Evolutionary conservation across 2,113 vertebrate species (phyloP).

Genomic region (Hippocampus abdominalis): DNA sequence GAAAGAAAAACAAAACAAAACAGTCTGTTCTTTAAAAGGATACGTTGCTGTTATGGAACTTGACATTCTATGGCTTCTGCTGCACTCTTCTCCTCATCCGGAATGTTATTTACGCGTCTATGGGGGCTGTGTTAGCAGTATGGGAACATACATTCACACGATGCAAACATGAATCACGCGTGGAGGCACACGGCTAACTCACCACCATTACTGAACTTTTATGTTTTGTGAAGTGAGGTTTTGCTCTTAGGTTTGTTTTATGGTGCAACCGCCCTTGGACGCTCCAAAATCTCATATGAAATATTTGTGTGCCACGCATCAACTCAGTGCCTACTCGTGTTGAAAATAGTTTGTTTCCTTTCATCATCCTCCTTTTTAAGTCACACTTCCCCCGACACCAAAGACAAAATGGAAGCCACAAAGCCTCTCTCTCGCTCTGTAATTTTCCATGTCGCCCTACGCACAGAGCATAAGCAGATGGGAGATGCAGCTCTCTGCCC

Average conservation of each 20-base stretch:
- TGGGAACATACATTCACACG: constrained; percentile 2
- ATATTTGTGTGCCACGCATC: constrained; percentile 5
- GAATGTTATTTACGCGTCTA: constrained; percentile 33
- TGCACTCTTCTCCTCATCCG: constrained; percentile 33
- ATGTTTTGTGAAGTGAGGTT: constrained; percentile 3
- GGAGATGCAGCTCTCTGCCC: constrained; percentile 49
- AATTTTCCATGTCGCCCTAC: constrained; percentile 62
- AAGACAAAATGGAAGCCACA: constrained; percentile 60
- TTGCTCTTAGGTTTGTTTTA: constrained; percentile 6
- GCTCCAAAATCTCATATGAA: constrained; percentile 5
- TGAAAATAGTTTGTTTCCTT: constrained; percentile 56
- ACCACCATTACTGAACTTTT: neutral
- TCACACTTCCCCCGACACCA: constrained; percentile 56
- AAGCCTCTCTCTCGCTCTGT: constrained; percentile 50
- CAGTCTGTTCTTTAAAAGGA: constrained; percentile 38
- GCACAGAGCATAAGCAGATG: constrained; percentile 59
- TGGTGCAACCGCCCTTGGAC: constrained; percentile 21
- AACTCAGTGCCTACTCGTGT: constrained; percentile 40
- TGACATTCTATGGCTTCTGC: constrained; percentile 23
- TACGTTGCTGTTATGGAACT: constrained; percentile 38
- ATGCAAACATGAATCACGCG: constrained; percentile 11
- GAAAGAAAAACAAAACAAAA: constrained; percentile 30
- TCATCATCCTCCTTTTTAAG: constrained; percentile 51
- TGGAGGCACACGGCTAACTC: constrained; percentile 8
- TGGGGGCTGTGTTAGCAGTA: neutral